Evolutionary conservation across 2,888 invertebrate species (phyloP).

Genomic region (Siphlonurus alternatus): DNA sequence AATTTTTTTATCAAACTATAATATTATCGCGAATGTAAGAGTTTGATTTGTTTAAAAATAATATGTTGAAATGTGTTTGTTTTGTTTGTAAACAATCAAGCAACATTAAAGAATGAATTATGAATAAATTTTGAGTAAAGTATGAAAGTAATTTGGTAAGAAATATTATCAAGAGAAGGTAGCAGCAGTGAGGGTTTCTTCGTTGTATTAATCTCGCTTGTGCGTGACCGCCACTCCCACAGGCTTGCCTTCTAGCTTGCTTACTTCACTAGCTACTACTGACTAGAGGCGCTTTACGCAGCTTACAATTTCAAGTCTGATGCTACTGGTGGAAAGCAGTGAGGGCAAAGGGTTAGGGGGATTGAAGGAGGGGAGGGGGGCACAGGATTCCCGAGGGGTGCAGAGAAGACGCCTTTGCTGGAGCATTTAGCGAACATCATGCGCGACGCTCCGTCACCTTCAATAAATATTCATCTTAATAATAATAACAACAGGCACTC

Average conservation of each 20-base stretch:
- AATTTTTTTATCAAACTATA: too few relatives aligned
- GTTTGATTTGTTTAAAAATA: background rate
- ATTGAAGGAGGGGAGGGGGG: background rate
- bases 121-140: too few relatives aligned
- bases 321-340: too few relatives aligned
- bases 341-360: background rate
- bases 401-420: background rate
- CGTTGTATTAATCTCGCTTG: background rate
- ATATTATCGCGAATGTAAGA: too few relatives aligned
- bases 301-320: too few relatives aligned
- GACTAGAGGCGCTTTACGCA: too few relatives aligned
- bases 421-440: background rate
- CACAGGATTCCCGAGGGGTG: too few relatives aligned
- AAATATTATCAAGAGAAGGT: background rate
- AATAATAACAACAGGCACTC: background rate
- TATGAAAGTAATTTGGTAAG: background rate
- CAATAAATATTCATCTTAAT: constrained; percentile 4
- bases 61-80: too few relatives aligned
- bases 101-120: too few relatives aligned
- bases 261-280: too few relatives aligned
- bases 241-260: background rate
- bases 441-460: background rate
- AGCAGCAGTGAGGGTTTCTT: background rate
- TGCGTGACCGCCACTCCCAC: background rate
- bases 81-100: too few relatives aligned